Conservation (phyloP, 2,888 invertebrate genomes). For the Thereva nobilitata region DNA sequence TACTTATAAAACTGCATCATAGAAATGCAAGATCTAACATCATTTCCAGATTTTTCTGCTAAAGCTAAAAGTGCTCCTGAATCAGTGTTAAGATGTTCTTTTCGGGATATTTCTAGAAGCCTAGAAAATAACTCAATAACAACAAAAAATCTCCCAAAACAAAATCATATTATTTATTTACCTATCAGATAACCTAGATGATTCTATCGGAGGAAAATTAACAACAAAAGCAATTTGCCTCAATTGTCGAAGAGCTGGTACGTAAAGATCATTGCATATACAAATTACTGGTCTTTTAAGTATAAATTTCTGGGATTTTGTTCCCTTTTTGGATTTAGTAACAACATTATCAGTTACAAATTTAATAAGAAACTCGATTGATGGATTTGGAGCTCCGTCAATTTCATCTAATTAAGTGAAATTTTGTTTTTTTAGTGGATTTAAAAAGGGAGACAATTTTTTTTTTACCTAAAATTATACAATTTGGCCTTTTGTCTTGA, state of each 20-base stretch:
- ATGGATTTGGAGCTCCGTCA: slow-evolving; percentile 89
- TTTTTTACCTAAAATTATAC: slow-evolving; percentile 71
- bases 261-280: slow-evolving; percentile 95
- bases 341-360: slow-evolving; percentile 69
- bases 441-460: background rate
- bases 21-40: slow-evolving; percentile 89
- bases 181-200: slow-evolving; percentile 63
- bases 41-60: slow-evolving; percentile 83
- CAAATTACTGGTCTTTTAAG: slow-evolving; percentile 90
- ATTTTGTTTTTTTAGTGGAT: background rate
- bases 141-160: background rate
- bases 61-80: slow-evolving; percentile 73
- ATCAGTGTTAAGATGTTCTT: slow-evolving; percentile 72
- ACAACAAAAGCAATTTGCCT: slow-evolving; percentile 77
- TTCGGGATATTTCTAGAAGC: slow-evolving; percentile 69
- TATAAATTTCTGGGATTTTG: slow-evolving; percentile 63
- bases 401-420: slow-evolving; percentile 78
- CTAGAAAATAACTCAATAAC: slow-evolving; percentile 50
- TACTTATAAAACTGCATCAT: slow-evolving; percentile 75
- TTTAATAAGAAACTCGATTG: slow-evolving; percentile 84
- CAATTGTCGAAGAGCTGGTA: slow-evolving; percentile 80
- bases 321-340: slow-evolving; percentile 57
- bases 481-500: slow-evolving; percentile 80
- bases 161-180: slow-evolving; percentile 38
- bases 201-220: slow-evolving; percentile 67